Evolutionary conservation across 2,113 vertebrate species (phyloP).

Genomic region (Gallinago media): DNA sequence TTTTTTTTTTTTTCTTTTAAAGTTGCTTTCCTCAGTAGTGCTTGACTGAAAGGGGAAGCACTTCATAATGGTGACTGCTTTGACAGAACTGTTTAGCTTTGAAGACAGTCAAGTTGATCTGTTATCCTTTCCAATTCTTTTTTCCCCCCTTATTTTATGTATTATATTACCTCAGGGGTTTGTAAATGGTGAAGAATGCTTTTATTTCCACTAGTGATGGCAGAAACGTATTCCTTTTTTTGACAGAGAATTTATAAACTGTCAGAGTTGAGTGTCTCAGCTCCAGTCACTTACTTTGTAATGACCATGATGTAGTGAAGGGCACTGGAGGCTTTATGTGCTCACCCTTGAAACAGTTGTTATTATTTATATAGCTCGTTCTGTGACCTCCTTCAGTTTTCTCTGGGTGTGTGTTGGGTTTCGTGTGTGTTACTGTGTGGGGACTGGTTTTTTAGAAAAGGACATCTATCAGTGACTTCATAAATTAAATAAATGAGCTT

Average conservation of each 20-base stretch:
- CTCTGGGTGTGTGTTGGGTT: background rate
- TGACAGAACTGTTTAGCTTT: constrained; percentile 49
- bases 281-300: background rate
- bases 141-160: background rate
- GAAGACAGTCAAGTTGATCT: background rate
- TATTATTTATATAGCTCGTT: background rate
- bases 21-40: constrained; percentile 31
- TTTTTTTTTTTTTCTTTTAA: background rate
- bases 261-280: background rate
- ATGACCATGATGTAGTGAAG: background rate
- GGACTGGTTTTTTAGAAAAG: background rate
- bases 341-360: background rate
- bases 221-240: background rate
- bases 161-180: background rate
- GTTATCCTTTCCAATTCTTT: background rate
- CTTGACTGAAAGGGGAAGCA: constrained; percentile 15
- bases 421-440: background rate
- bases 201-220: background rate
- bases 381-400: background rate
- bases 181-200: background rate
- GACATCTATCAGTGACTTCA: background rate
- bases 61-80: constrained; percentile 7
- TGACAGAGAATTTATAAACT: background rate
- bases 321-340: background rate
- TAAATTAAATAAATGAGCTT: background rate